Base-by-base conservation (phyloP, 2,113 vertebrate species). In the Pseudorhombus dupliciocellatus region DNA sequence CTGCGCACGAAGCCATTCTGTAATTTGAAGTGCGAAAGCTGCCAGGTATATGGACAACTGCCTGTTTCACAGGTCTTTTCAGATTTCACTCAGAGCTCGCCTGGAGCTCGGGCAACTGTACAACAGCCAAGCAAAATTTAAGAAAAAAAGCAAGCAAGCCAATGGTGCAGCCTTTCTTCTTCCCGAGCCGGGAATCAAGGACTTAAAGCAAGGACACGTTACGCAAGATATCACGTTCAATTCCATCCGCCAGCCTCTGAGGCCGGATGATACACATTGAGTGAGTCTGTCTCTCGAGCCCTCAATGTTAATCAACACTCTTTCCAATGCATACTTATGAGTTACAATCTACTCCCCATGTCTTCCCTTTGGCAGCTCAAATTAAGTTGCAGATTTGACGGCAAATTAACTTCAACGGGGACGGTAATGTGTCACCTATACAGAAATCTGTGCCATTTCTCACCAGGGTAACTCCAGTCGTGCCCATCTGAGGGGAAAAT, bases 271-370 rank as follows among this genome's bases (percentile, higher is more conserved):
- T 83, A 81, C 89, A 77, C 80, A 67, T 60, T 70, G 77, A 86
- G 81, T 66, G 67, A 9, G 77, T 73, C 61, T 58, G 78, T 90
- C 89, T 90, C 85, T 57, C 3, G 81, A 86, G 87, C 83, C 80
- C 81, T 89, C 72, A 74, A 77, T 84, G 87, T 88, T 90, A 89
- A 90, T 91, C 86, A 90, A 90, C 86, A 78, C 74, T 82, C 84
- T 81, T 88, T 86, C 64, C 83, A 81, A 85, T 88, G 89, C 87
- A 91, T 90, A 89, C 89, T 91, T 86, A 90, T 89, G 89, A 90
- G 84, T 84, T 85, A 81, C 86, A 83, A 87, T 90, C 86, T 82
- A 87, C 84, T 89, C 87, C 83, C 78, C 76, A 75, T 48, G 65
- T 78, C 87, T 87, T 85, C 89, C 88, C 86, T 84, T 90, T 85